Evolutionary conservation across 2,888 invertebrate genomes (phyloP).

Genomic region (Eilema caniola): DNA sequence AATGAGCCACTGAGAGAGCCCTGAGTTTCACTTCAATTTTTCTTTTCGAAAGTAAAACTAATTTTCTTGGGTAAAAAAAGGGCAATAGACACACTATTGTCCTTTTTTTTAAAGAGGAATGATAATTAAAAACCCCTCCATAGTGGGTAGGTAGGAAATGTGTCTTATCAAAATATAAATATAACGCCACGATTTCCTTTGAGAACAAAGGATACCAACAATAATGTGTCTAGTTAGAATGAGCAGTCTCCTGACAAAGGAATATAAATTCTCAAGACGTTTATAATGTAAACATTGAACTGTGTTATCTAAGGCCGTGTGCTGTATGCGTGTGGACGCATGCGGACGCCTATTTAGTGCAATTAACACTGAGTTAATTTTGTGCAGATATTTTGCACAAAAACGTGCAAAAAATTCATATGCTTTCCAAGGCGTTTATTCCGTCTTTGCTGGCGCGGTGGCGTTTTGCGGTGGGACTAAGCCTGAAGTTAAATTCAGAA

Average conservation of each 20-base stretch:
- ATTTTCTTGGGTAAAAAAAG: too few relatives aligned
- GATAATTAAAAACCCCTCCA: background rate
- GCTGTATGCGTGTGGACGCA: too few relatives aligned
- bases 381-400: too few relatives aligned
- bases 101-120: too few relatives aligned
- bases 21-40: too few relatives aligned
- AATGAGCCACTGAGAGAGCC: too few relatives aligned
- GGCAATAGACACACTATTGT: too few relatives aligned
- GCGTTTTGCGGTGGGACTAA: background rate
- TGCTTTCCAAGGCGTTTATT: too few relatives aligned
- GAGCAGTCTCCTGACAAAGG: background rate
- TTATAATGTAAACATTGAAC: background rate
- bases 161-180: background rate
- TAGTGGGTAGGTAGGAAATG: background rate
- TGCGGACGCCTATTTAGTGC: too few relatives aligned
- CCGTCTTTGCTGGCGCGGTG: background rate
- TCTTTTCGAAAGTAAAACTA: too few relatives aligned
- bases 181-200: background rate
- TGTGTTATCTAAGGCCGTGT: background rate
- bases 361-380: too few relatives aligned
- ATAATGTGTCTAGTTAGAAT: background rate
- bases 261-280: background rate
- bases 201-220: background rate
- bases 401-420: too few relatives aligned
- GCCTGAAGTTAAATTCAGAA: background rate